A percentile compares a stretch with the other conserved stretches of the same genome.
phyloP scores from a whole-genome alignment of 2,888 invertebrate genomes.

The Gastracanthus pulcherrimus region DNA sequence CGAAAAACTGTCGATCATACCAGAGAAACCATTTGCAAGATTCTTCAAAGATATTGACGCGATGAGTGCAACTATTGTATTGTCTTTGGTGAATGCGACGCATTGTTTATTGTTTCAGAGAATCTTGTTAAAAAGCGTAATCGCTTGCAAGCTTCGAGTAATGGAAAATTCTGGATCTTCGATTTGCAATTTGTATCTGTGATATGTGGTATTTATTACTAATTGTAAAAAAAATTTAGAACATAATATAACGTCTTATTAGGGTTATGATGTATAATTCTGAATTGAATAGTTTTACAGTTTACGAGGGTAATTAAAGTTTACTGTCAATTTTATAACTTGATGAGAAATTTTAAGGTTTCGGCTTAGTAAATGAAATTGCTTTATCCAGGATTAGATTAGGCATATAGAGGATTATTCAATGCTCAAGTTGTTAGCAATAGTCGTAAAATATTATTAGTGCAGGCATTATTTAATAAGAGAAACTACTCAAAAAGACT shows the following conservation, averaged over 20 bases:
- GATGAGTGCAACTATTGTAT: slow-evolving; percentile 9
- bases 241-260: too few species aligned
- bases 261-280: too few species aligned
- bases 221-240: too few species aligned
- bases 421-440: background rate
- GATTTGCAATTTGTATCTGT: background rate
- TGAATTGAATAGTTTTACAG: background rate
- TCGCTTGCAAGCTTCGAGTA: too few species aligned
- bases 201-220: too few species aligned
- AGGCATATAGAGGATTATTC: background rate
- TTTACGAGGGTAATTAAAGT: background rate
- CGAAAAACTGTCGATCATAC: background rate
- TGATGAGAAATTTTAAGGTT: background rate
- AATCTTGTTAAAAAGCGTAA: background rate
- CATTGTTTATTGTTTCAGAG: slow-evolving; percentile 21
- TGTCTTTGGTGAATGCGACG: background rate
- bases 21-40: background rate
- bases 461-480: background rate
- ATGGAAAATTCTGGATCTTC: background rate
- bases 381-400: background rate
- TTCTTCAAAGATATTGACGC: background rate
- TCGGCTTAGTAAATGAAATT: background rate
- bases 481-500: background rate
- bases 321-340: background rate
- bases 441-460: background rate